Percentiles rank a stretch among this genome's conserved stretches.
These are phyloP conservation scores for Chlorops oryzae DNA, from an alignment of 1,140 invertebrate species.

Conservation along the genomic window DNA sequence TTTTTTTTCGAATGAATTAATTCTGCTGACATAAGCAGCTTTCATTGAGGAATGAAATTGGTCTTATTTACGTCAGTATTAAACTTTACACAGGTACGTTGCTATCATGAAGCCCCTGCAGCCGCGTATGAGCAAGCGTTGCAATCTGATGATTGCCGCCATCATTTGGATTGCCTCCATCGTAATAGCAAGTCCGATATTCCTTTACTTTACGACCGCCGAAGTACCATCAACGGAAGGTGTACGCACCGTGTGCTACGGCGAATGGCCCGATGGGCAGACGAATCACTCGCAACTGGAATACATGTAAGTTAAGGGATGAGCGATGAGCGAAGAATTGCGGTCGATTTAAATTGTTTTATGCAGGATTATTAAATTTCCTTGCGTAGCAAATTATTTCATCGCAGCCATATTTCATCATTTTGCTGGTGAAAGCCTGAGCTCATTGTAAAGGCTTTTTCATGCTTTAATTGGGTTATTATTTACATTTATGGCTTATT, in stretches of 20 bases:
- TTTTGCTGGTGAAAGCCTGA: too few species aligned
- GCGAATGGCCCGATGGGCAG: slow-evolving; percentile 74
- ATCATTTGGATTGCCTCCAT: slow-evolving; percentile 72
- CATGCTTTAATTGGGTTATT: too few species aligned
- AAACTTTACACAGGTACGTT: slow-evolving; percentile 79
- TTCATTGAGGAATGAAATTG: neutral
- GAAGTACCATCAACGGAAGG: slow-evolving; percentile 53
- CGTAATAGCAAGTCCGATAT: slow-evolving; percentile 72
- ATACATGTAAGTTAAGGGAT: slow-evolving; percentile 75
- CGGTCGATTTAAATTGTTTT: too few species aligned
- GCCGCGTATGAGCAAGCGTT: slow-evolving; percentile 72
- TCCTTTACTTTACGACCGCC: slow-evolving; percentile 73
- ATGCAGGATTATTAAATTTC: too few species aligned
- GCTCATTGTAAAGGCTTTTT: too few species aligned
- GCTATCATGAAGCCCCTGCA: slow-evolving; percentile 87
- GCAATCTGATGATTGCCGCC: slow-evolving; percentile 74
- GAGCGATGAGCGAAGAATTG: neutral
- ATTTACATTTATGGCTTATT: too few species aligned
- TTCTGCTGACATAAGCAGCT: too few species aligned
- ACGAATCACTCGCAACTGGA: slow-evolving; percentile 65
- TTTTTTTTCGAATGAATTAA: neutral
- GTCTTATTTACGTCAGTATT: too few species aligned
- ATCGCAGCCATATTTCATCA: too few species aligned
- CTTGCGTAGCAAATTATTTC: too few species aligned
- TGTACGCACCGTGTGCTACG: slow-evolving; percentile 67